Conservation (phyloP, 2,888 invertebrate genomes). For the Pachymerium ferrugineum region DNA sequence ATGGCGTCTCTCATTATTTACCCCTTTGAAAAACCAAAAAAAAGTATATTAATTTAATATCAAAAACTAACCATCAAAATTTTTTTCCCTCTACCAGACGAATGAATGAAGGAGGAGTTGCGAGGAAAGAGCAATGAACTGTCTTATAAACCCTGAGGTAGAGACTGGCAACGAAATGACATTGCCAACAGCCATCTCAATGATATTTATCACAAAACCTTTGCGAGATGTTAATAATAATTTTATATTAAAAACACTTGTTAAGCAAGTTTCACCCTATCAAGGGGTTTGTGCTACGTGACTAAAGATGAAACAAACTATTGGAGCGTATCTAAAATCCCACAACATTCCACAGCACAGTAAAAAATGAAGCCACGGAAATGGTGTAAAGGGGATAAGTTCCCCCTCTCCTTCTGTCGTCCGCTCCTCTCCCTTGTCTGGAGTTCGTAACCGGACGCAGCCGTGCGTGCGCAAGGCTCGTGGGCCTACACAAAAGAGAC, state of each 20-base stretch:
- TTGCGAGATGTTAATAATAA: no score
- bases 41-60: not conserved
- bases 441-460: not conserved
- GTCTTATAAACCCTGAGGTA: not conserved
- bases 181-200: not conserved
- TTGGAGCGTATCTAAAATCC: not conserved
- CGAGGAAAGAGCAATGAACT: not conserved
- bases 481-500: not conserved
- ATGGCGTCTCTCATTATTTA: not conserved
- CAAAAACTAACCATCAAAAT: no score
- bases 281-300: not conserved
- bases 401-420: not conserved
- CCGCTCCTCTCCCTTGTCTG: not conserved
- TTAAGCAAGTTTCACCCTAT: not conserved
- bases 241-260: no score
- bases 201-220: not conserved
- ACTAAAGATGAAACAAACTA: not conserved
- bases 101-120: slow-evolving; percentile 13
- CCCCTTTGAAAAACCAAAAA: no score
- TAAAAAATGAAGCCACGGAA: not conserved
- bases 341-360: not conserved
- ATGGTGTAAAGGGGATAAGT: not conserved
- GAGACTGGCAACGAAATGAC: not conserved
- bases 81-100: not conserved
- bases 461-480: not conserved